Base-by-base conservation (phyloP, 2,888 invertebrate species). In the Molanna angustata region DNA sequence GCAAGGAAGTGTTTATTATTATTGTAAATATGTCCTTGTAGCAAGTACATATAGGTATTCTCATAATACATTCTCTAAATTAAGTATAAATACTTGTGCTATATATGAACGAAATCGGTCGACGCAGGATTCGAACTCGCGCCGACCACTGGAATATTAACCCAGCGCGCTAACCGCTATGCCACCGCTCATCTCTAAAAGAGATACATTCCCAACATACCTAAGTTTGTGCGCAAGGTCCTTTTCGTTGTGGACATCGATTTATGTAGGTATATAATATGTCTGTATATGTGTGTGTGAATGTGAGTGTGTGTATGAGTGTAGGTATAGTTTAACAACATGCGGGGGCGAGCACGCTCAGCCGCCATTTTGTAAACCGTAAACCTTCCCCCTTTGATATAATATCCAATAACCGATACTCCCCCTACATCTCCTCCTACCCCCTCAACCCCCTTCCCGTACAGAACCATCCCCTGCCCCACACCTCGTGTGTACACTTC, bases 321-420 rank as follows among this genome's bases (percentile, higher is more conserved):
- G 11, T 33, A 27, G n/a, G 19, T 41, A 41, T 41, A 41, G 16
- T 21, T 20, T 13, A 20, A 46, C 17, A 33, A 20, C 13, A 46
- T 14, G n/a, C n/a, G n/a, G 41, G 49, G 41, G n/a, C 18, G 27
- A 22, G 50, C 41, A 39, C 51, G 33, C 43, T 21, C 49, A 49
- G 48, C 54, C 43, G 57, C 57, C 57, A 57, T 57, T 49, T 57
- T 57, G 57, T 41, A 46, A 51, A 41, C 48, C 54, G 56, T 42
- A 53, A 56, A 57, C 49, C 49, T 45, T 33, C 58, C 55, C 45
- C 49, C 54, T 56, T 49, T 52, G 52, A 58, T 56, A 58, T 55
- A 46, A 55, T 58, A 58, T 55, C 58, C 58, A 58, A 58, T 58
- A 58, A 58, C 58, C 55, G 53, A 58, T 58, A 56, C 55, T 42